Evolutionary conservation across 2,113 vertebrate species (phyloP), one percentile per base, ranked within the genome.

Genomic region (Crotalus viridis): DNA sequence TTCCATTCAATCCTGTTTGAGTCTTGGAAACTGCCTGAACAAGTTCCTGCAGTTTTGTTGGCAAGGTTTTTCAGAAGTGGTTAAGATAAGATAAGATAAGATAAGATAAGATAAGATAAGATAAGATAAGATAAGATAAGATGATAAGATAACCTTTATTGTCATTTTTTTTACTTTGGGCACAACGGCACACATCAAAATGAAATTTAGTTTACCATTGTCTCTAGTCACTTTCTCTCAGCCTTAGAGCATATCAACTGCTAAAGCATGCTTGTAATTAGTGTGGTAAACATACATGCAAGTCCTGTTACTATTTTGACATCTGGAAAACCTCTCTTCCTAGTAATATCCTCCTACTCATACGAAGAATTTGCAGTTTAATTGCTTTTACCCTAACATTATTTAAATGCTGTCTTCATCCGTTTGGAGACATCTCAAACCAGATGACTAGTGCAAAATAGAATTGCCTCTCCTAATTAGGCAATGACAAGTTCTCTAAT

Each of bases 401-500:
- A 48, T 61, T 93, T 89, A 87, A 94, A 55, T 54, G 56, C 91
- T 86, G 74, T 94, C 8, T 28, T 43, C 48, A 95, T 91, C 89
- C 81, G 59, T 64, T 59, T 89, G 61, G 57, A 95, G 96, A 88
- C 74, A 96, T 74, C n/a, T 87, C 89, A 2, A 56, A 95, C 95
- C 86, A 61, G 33, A 93, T 89, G 33, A 93, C 92, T 92, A 88
- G 81, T 88, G 74, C 46, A 57, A 51, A 93, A 39, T 10, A 4
- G 85, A 95, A 92, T 43, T 96, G 33, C 48, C 85, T 85, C 51
- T 52, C 85, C 15, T 46, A 89, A 43, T 81, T 81, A 43, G 33
- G 74, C 7, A 81, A 43, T 81, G 74, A 21, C 33, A 17, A 81
- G 69, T 43, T 21, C 17, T 81, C 10, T 43, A 69, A 33, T 28